These are phyloP conservation scores for Meiosimyza decipiens DNA, from an alignment of 2,888 invertebrate genomes.

Conservation along the genomic window DNA sequence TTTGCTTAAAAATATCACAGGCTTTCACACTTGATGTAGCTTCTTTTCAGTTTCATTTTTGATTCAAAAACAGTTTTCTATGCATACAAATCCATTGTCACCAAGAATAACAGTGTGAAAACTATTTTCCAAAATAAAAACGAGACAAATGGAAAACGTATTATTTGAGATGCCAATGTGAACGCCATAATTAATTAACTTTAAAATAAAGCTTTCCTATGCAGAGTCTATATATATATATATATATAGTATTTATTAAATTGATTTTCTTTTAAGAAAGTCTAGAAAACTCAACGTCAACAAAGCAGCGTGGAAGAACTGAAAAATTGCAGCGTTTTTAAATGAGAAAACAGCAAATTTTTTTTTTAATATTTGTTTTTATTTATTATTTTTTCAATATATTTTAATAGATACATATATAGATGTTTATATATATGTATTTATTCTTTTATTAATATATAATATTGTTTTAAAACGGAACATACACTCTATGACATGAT, in stretches of 20 bases:
- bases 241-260: neutral
- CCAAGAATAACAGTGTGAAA: no score
- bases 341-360: neutral
- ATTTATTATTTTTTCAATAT: conserved; percentile 39
- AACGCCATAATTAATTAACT: no score
- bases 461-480: conserved; percentile 62
- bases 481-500: conserved; percentile 57
- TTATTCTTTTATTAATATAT: conserved; percentile 37
- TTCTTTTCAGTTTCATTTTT: no score
- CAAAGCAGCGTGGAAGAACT: neutral
- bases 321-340: neutral
- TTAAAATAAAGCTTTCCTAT: no score
- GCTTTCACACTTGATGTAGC: no score
- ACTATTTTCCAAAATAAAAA: no score
- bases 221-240: no score
- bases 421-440: neutral
- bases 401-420: conserved; percentile 36
- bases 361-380: conserved; percentile 45
- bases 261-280: neutral
- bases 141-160: no score
- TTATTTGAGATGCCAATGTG: no score
- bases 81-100: no score
- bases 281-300: neutral
- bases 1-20: no score
- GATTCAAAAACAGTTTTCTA: no score